phyloP scores from a whole-genome alignment of 2,797 vertebrate genomes.

The Ceryle rudis region DNA sequence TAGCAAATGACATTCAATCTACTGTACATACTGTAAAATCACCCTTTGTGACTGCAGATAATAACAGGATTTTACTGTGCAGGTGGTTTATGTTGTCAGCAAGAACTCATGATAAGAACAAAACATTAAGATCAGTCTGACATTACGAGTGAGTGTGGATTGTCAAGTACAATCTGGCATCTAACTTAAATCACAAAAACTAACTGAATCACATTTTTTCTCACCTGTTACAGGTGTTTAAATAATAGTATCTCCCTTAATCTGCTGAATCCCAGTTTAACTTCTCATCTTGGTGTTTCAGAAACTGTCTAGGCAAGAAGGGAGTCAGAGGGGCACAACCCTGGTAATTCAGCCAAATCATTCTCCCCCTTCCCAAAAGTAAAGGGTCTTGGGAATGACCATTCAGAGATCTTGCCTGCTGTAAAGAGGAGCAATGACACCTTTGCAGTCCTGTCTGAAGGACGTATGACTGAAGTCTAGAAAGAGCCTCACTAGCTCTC shows the following conservation, averaged over 20 bases:
- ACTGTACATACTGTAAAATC: constrained; percentile 3
- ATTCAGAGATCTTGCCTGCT: not conserved
- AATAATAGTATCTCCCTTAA: not conserved
- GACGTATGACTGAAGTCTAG: not conserved
- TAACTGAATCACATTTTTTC: not conserved
- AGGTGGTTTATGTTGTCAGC: not conserved
- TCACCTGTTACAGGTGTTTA: not conserved
- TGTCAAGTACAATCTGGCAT: not conserved
- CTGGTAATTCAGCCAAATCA: not conserved
- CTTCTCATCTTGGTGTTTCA: not conserved
- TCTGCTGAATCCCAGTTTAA: not conserved
- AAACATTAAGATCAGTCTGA: not conserved
- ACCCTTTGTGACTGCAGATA: not conserved
- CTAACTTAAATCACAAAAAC: not conserved
- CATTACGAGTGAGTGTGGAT: not conserved
- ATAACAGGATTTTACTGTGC: not conserved
- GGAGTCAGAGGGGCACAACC: not conserved
- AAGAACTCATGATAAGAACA: constrained; percentile 10
- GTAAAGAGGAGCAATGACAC: not conserved
- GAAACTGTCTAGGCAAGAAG: not conserved
- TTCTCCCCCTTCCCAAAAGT: not conserved
- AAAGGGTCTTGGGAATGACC: not conserved
- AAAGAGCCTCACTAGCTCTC: not conserved
- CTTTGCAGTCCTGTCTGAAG: not conserved
- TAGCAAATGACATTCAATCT: not conserved